Evolutionary conservation across 2,113 vertebrate species (phyloP), one percentile per base, ranked within the genome.

Genomic region (Canis aureus): DNA sequence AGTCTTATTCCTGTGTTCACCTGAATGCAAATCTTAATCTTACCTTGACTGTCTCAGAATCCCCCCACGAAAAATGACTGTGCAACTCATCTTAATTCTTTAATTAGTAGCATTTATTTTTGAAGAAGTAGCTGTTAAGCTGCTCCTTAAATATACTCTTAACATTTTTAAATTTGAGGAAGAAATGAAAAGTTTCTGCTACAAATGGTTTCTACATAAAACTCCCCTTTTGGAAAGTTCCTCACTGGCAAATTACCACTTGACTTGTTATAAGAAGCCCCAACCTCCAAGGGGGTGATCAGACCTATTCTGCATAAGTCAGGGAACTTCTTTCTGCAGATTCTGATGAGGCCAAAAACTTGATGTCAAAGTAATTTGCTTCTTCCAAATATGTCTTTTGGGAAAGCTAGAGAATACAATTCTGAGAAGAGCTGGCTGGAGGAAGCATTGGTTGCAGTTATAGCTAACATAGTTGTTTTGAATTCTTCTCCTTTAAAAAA

Each of bases 381-480:
- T 89, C 87, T 96, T 98, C 92, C 66, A 86, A 92, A 97, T 94
- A 89, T 84, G 76, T 62, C 53, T 76, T 92, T 97, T 95, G 79
- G 69, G 87, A 89, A 95, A 92, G 51, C 43, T 32, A 15, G 71
- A 96, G 27, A 97, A 91, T 35, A 95, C 71, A 96, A 96, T 93
- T 95, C 78, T 96, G 66, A 92, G 64, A 95, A 78, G 32, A 92
- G 25, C 78, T 96, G 90, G 79, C 79, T 67, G 60, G 23, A 96
- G 43, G 82, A 83, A 91, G 67, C 51, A 96, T 85, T 81, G 71
- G 57, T 95, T 96, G 53, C 89, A 97, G 38, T 97, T 97, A 60
- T 53, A 87, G 62, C 60, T 93, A 91, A 86, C 96, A 92, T 67
- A 85, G 17, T 94, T 96, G 76, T 80, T 22, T 91, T 86, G 71